Evolutionary conservation across 2,888 invertebrate species (phyloP).

Genomic region (Molorchus minor): DNA sequence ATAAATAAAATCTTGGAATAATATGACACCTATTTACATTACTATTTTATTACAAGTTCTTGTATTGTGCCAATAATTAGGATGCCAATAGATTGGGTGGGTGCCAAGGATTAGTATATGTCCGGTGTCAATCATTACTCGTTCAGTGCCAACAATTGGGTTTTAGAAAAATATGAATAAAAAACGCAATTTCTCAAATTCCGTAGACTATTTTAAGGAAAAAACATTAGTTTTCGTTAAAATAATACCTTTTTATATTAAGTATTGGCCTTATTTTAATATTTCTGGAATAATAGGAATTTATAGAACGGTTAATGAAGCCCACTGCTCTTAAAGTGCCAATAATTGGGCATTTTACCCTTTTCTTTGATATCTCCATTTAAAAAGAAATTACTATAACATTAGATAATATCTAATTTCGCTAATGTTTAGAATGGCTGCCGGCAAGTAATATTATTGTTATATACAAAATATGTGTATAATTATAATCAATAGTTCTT

Average conservation of each 20-base stretch:
- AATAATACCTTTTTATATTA: neutral
- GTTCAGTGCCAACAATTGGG: neutral
- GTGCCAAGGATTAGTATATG: neutral
- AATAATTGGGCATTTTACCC: too few species aligned
- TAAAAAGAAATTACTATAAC: too few species aligned
- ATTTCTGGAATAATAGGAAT: neutral
- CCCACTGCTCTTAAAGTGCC: neutral
- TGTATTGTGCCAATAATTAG: neutral
- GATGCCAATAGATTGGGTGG: neutral
- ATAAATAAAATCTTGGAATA: neutral
- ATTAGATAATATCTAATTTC: too few species aligned
- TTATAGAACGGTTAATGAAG: neutral
- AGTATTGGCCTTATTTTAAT: neutral
- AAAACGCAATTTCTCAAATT: neutral
- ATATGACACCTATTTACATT: neutral
- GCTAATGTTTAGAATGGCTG: too few species aligned
- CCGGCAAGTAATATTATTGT: too few species aligned
- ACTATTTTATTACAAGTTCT: neutral
- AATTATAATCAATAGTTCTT: too few species aligned
- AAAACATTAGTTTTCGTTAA: neutral
- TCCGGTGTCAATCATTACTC: neutral
- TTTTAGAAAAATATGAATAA: neutral
- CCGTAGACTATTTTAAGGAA: neutral
- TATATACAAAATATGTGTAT: too few species aligned
- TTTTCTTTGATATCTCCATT: too few species aligned